Percentiles rank a stretch among this genome's conserved stretches.
Evolutionary conservation across 2,797 vertebrate species (phyloP).

Genomic region (Scleropages formosus): DNA sequence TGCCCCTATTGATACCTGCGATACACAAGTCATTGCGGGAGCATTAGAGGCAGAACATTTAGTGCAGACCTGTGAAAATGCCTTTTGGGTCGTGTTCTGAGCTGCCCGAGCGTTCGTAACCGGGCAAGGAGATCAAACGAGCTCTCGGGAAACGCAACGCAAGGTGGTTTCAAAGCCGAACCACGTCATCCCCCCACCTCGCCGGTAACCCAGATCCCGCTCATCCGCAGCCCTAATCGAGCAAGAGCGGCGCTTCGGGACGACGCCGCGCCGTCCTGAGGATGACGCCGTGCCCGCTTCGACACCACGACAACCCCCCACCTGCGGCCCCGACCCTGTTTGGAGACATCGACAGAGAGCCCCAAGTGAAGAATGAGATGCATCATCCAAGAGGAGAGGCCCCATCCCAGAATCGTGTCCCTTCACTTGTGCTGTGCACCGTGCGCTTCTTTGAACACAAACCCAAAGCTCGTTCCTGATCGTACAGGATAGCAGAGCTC

Average conservation of each 20-base stretch:
- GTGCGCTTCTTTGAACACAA: too few species aligned
- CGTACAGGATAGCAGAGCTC: too few species aligned
- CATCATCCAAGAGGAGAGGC: too few species aligned
- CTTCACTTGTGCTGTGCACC: too few species aligned
- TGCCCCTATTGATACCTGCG: slow-evolving; percentile 90
- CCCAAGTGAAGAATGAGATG: too few species aligned
- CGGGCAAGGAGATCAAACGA: neutral
- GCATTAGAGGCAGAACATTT: neutral
- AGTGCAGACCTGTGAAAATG: neutral
- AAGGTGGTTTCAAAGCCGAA: slow-evolving; percentile 9
- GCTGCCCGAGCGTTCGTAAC: neutral
- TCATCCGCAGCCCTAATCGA: neutral
- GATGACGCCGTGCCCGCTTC: too few species aligned
- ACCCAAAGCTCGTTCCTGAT: too few species aligned
- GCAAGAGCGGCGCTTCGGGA: neutral
- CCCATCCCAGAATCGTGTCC: too few species aligned
- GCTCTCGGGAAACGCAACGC: neutral
- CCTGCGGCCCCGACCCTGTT: neutral
- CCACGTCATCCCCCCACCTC: neutral
- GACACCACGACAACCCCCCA: neutral
- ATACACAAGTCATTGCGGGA: slow-evolving; percentile 36
- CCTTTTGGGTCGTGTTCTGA: neutral
- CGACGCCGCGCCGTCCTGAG: neutral
- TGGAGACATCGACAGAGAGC: neutral
- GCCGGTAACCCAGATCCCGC: neutral